Evolutionary conservation across 2,797 vertebrate genomes (phyloP).

Genomic region (Onychomys arenicola): DNA sequence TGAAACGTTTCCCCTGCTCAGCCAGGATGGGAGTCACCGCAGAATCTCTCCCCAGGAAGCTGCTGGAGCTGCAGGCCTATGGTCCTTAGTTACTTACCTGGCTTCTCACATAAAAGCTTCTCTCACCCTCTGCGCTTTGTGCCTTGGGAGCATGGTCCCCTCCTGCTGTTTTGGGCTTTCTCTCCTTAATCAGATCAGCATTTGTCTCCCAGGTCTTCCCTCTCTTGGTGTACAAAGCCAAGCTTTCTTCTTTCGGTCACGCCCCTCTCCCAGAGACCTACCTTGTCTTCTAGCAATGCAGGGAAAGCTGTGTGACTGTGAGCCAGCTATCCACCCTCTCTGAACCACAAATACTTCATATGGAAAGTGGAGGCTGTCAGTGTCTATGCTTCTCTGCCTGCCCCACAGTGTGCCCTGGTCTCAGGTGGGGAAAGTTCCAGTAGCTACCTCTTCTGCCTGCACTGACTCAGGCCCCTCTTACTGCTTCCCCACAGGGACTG

Average conservation of each 20-base stretch:
- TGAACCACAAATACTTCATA: background rate
- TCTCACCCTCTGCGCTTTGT: background rate
- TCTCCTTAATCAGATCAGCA: background rate
- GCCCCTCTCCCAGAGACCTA: fast-evolving
- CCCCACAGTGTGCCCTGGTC: too few species aligned
- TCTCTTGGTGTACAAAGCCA: background rate
- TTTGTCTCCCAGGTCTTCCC: background rate
- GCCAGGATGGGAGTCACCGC: too few species aligned
- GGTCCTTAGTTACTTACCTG: background rate
- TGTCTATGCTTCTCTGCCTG: background rate
- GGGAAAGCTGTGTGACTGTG: background rate
- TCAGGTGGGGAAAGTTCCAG: fast-evolving
- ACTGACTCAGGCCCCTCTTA: background rate
- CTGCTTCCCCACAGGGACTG: constrained; percentile 92
- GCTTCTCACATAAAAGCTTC: background rate
- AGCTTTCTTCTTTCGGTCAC: background rate
- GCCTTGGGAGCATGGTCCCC: background rate
- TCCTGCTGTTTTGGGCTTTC: background rate
- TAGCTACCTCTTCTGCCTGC: fast-evolving
- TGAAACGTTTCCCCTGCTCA: background rate
- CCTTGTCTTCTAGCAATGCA: background rate
- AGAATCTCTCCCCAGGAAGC: fast-evolving
- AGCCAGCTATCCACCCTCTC: background rate
- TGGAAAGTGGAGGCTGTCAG: background rate
- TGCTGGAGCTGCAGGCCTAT: background rate